These are phyloP conservation scores for Patella vulgata DNA, from an alignment of 1,140 invertebrate species.

Conservation along the genomic window DNA sequence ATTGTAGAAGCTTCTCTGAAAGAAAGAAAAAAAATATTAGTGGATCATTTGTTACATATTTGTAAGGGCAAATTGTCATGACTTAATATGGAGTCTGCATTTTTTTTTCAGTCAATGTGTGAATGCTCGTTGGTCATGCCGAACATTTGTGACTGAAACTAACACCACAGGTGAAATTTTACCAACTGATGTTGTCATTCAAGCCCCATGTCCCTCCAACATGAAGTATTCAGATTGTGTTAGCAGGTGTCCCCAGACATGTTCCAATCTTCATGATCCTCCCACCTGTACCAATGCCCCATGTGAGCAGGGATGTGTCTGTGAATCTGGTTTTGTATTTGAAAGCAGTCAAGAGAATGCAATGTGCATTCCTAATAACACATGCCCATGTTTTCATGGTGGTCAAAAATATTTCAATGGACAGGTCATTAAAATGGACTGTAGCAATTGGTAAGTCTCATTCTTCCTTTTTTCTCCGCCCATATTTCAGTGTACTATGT, in stretches of 20 bases:
- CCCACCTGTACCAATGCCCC: conserved; percentile 57
- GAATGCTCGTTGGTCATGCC: conserved; percentile 80
- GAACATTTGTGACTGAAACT: conserved; percentile 68
- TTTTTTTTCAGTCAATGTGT: conserved; percentile 74
- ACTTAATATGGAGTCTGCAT: too few species aligned
- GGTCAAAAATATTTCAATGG: conserved; percentile 81
- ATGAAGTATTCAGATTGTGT: conserved; percentile 80
- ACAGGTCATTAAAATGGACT: conserved; percentile 80
- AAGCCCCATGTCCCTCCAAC: conserved; percentile 65
- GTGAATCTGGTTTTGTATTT: conserved; percentile 73
- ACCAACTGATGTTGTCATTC: conserved; percentile 68
- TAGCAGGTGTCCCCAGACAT: conserved; percentile 79
- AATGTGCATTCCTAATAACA: conserved; percentile 75
- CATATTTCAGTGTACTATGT: too few species aligned
- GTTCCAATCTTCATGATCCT: conserved; percentile 80
- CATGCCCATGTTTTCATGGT: conserved; percentile 90
- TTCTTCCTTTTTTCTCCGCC: conserved; percentile 5
- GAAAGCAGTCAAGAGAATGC: conserved; percentile 71
- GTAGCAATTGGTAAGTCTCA: conserved; percentile 79
- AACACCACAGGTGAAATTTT: conserved; percentile 72
- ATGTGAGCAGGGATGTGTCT: conserved; percentile 80
- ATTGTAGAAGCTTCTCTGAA: too few species aligned
- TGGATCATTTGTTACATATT: too few species aligned
- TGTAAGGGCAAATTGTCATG: too few species aligned
- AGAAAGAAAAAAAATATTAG: too few species aligned